Evolutionary conservation across 2,888 invertebrate genomes (phyloP), one percentile per base, ranked within the genome.

Genomic region (Nematopogon swammerdamellus): DNA sequence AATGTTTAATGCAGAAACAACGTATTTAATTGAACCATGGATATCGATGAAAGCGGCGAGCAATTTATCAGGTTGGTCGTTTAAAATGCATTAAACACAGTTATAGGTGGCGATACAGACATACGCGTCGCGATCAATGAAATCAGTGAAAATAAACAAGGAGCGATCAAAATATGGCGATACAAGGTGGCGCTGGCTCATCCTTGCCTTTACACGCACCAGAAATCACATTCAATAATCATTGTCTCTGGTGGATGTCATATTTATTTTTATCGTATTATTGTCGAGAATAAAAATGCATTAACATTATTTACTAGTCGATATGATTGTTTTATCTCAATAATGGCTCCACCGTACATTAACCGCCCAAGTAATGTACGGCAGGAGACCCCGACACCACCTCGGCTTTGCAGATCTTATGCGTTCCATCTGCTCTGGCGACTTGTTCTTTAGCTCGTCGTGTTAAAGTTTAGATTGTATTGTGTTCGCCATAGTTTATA

Each of bases 281-380:
- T 69, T 63, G 63, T 58, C 59, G 58, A 61, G 65, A 66, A 70
- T 67, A 67, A 64, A 70, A 71, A 70, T 59, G 64, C 72, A 71
- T 71, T 70, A 70, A 65, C 65, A 63, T 64, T 66, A 67, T 64
- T 64, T 65, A 66, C 63, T 36, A 59, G 58, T 59, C 58, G 63
- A 63, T 64, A 61, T 62, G 63, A 61, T 61, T 61, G 56, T 63
- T 72, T 66, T 69, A 67, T 67, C 63, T 62, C 64, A 63, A 68
- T 65, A 67, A 66, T 65, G 60, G 51, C 3, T 14, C 11, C 11
- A 14, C 14, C n/a, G 36, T 14, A 14, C 36, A 14, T 36, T 36
- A 25, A 25, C 25, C 36, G 36, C 11, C 4, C 36, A 14, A 25
- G n/a, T 36, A 36, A 36, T 36, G n/a, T 36, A 14, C 11, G 25